Conservation (phyloP, 2,888 invertebrate genomes). For the Nomada ferruginata region DNA sequence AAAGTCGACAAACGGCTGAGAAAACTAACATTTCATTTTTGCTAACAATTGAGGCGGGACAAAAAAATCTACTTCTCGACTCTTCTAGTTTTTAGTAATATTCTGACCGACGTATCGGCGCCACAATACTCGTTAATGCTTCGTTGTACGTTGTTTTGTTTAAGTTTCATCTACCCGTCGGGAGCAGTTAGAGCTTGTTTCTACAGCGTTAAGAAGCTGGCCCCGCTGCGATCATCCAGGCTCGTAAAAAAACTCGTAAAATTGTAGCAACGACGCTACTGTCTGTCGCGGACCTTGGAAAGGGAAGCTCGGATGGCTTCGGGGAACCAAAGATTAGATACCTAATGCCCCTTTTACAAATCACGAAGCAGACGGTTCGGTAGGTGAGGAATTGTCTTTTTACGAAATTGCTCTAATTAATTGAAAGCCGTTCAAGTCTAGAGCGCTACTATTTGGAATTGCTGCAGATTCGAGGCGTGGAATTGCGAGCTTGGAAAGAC, state of each 20-base stretch:
- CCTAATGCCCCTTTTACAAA: background rate
- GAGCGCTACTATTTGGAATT: no score
- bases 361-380: no score
- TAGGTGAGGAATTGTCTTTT: no score
- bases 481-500: no score
- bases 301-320: background rate
- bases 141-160: slow-evolving; percentile 57
- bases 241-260: slow-evolving; percentile 58
- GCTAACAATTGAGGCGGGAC: background rate
- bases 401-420: no score
- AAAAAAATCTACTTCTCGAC: background rate
- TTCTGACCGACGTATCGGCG: slow-evolving; percentile 66
- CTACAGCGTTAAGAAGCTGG: slow-evolving; percentile 44
- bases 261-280: slow-evolving; percentile 52
- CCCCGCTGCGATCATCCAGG: slow-evolving; percentile 24
- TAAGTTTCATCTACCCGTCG: slow-evolving; percentile 53
- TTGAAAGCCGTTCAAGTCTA: no score
- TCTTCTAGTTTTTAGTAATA: slow-evolving; percentile 10
- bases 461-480: no score
- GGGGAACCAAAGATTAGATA: background rate
- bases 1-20: background rate
- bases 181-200: slow-evolving; percentile 45
- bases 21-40: background rate
- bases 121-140: slow-evolving; percentile 72
- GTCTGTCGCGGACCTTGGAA: slow-evolving; percentile 20